Evolutionary conservation across 2,113 vertebrate genomes (phyloP), one percentile per base, ranked within the genome.

Genomic region (Neofelis nebulosa): DNA sequence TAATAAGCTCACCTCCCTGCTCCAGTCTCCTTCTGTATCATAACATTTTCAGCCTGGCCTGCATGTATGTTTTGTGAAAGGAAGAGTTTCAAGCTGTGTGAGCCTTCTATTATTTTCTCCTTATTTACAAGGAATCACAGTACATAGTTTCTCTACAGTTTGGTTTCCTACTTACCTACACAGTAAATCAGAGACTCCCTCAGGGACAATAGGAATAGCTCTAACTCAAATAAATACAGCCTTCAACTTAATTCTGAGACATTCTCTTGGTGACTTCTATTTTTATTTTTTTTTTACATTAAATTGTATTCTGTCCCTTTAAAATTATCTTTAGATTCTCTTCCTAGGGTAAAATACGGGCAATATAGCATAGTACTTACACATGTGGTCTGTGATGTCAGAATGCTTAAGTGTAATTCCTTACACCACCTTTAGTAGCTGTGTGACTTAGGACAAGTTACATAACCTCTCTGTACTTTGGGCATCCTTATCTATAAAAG

Each of bases 281-380:
- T 90, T 94, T 90, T 33, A 69, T 92, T 81, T 94, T 90, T 79
- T 57, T 90, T 87, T 73, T 61, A 68, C 68, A 48, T 66, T 65
- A 93, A 89, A 63, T 86, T 55, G 86, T 95, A n/a, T 85, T 61
- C 33, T 50, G 18, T 38, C 25, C 36, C 55, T 74, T 83, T 83
- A 68, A 57, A 95, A 85, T 36, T 81, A 21, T 78, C 68, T 93
- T 93, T 95, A 38, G 10, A 73, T 61, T 86, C 25, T 95, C 89
- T 94, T 94, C 81, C 41, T 57, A 23, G 74, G 6, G 48, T 63
- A 91, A 68, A 73, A 19, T 7, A 38, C 15, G 87, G 31, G 63
- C 25, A 12, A 2, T 15, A 14, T 2, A 68, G 25, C n/a, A 63
- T 33, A 48, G n/a, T 27, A 23, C 63, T 38, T 82, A 71, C 57